These are phyloP conservation scores for Trichomalopsis sarcophagae DNA, from an alignment of 1,140 invertebrate genomes.

Conservation along the genomic window DNA sequence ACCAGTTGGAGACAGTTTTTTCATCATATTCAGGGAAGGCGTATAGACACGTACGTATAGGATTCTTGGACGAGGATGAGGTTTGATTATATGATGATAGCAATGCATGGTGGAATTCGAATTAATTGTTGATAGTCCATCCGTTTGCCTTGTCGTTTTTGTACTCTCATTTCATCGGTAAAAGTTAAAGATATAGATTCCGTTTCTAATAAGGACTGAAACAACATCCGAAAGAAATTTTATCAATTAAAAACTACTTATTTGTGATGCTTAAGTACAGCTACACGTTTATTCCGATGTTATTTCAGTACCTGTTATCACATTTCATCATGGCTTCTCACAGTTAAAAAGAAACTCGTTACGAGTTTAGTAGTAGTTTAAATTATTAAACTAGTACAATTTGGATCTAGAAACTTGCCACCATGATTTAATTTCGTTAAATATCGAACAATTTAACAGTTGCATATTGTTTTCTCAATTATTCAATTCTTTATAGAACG, in stretches of 20 bases:
- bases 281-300: background rate
- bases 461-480: background rate
- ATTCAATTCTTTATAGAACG: background rate
- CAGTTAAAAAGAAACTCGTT: background rate
- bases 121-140: conserved; percentile 45
- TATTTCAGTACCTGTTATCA: conserved; percentile 26
- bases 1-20: conserved; percentile 94
- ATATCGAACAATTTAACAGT: background rate
- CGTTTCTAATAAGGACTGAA: conserved; percentile 6
- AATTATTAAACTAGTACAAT: background rate
- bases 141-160: conserved; percentile 34
- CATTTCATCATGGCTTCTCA: conserved; percentile 5
- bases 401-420: background rate
- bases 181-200: conserved; percentile 1
- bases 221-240: background rate
- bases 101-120: conserved; percentile 5
- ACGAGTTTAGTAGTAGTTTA: background rate
- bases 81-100: background rate
- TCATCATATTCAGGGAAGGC: conserved; percentile 81
- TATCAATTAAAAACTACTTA: background rate
- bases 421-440: background rate
- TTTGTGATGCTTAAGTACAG: background rate
- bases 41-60: conserved; percentile 84
- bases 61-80: conserved; percentile 15
- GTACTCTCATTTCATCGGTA: background rate